Conservation (phyloP, 2,113 vertebrate species). For the Chroicocephalus ridibundus region DNA sequence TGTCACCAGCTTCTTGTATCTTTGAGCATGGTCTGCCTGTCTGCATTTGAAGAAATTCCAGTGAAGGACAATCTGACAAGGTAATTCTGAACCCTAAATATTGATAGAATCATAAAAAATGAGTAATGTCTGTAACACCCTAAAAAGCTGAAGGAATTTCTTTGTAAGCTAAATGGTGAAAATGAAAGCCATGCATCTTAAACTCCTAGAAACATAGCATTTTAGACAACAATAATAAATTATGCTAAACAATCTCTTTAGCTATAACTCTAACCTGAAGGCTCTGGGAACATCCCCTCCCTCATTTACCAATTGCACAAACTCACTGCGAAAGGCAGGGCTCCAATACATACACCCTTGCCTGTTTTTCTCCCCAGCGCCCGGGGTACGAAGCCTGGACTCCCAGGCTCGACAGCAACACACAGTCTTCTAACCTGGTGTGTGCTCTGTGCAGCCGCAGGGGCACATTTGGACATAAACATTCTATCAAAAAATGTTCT, state of each 20-base stretch:
- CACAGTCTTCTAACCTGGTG: rapidly evolving
- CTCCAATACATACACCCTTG: too few species aligned
- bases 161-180: not conserved
- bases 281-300: not conserved
- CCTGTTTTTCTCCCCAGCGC: not conserved
- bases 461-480: not conserved
- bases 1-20: not conserved
- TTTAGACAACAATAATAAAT: not conserved
- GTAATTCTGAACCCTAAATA: not conserved
- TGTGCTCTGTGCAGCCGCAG: not conserved
- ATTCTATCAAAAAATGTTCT: not conserved
- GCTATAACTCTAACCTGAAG: not conserved
- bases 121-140: not conserved
- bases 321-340: not conserved
- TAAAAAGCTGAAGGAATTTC: not conserved
- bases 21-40: not conserved
- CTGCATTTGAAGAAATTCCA: not conserved
- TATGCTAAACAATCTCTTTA: not conserved
- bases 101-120: not conserved
- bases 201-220: not conserved
- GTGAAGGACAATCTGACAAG: not conserved
- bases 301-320: not conserved
- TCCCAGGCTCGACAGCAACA: not conserved
- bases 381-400: not conserved
- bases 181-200: not conserved